Evolutionary conservation across 2,888 invertebrate species (phyloP).

Genomic region (Tipula helvola): DNA sequence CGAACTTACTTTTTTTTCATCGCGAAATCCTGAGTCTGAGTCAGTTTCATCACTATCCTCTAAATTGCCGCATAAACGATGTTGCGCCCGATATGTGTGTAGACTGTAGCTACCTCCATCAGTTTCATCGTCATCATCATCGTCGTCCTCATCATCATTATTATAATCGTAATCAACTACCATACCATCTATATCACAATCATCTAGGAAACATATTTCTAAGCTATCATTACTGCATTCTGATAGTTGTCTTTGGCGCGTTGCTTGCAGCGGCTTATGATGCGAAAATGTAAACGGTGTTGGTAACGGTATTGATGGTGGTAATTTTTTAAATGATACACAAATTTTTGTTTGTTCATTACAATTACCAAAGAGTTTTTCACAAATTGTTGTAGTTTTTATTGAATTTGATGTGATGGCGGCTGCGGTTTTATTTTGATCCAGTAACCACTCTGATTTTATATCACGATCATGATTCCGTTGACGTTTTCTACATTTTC

Average conservation of each 20-base stretch:
- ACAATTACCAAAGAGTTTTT: not conserved
- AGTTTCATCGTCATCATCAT: slow-evolving; percentile 13
- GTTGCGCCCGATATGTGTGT: not conserved
- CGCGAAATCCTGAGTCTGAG: slow-evolving; percentile 21
- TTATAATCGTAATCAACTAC: slow-evolving; percentile 10
- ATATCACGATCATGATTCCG: slow-evolving; percentile 38
- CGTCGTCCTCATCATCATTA: slow-evolving; percentile 10
- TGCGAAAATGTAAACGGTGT: not conserved
- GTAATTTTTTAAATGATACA: not conserved
- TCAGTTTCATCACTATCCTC: slow-evolving; percentile 14
- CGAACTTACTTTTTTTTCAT: slow-evolving; percentile 20
- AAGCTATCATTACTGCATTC: slow-evolving; percentile 24
- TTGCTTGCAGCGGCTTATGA: not conserved
- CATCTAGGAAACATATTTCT: slow-evolving; percentile 20
- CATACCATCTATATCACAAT: slow-evolving; percentile 14
- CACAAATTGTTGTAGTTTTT: not conserved
- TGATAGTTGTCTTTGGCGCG: slow-evolving; percentile 19
- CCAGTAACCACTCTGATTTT: slow-evolving; percentile 26
- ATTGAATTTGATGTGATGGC: not conserved
- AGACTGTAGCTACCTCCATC: slow-evolving; percentile 13
- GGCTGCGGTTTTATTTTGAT: not conserved
- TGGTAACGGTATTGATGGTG: not conserved
- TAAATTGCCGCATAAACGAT: slow-evolving; percentile 9
- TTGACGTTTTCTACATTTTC: slow-evolving; percentile 32
- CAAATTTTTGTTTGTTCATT: not conserved